Base-by-base conservation (phyloP, 2,888 invertebrate species). In the Phrixothrix hirtus region DNA sequence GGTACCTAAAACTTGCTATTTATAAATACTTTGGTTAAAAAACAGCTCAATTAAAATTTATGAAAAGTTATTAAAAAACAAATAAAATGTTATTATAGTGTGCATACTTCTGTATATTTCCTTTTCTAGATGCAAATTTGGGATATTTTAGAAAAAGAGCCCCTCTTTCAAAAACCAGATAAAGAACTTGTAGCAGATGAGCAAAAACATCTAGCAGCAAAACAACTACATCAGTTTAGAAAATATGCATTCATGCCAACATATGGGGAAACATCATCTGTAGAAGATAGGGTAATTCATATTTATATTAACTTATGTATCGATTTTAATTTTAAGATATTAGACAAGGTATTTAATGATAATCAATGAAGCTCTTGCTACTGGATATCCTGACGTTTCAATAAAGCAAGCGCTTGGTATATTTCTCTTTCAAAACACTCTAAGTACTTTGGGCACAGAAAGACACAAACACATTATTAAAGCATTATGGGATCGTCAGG, bases 41-140 rank as follows among this genome's bases (percentile, higher is more conserved):
- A n/a, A n/a, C n/a, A n/a, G n/a, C n/a, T n/a, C n/a, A n/a, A n/a
- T n/a, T n/a, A n/a, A n/a, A n/a, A n/a, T n/a, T n/a, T n/a, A n/a
- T n/a, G n/a, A n/a, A n/a, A n/a, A n/a, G n/a, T n/a, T n/a, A n/a
- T n/a, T n/a, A n/a, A n/a, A n/a, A n/a, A n/a, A n/a, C n/a, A n/a
- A n/a, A n/a, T n/a, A n/a, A n/a, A n/a, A n/a, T n/a, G n/a, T n/a
- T n/a, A n/a, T n/a, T n/a, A n/a, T n/a, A n/a, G n/a, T n/a, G n/a
- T n/a, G n/a, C n/a, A n/a, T n/a, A n/a, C n/a, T n/a, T n/a, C n/a
- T n/a, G n/a, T n/a, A n/a, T n/a, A n/a, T n/a, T n/a, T n/a, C n/a
- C n/a, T n/a, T n/a, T n/a, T n/a, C n/a, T n/a, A 92, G 92, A 83
- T 88, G 72, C 83, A 85, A 71, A 80, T 94, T 67, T 92, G 89